Conservation (phyloP, 2,888 invertebrate genomes). For the Platypus cylindrus region DNA sequence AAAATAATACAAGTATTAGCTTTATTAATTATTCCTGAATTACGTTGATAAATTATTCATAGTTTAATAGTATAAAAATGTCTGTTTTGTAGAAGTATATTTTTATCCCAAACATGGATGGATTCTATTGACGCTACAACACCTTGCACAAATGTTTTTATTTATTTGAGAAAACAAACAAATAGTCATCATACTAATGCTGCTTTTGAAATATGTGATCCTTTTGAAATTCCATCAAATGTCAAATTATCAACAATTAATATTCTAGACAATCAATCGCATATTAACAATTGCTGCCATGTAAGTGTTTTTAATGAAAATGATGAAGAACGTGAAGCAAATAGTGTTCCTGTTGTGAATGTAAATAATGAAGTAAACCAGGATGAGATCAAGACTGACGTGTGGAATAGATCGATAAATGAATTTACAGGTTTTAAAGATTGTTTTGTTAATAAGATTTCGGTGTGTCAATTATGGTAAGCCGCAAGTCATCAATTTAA, state of each 20-base stretch:
- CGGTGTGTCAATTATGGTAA: slow-evolving; percentile 42
- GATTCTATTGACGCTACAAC: slow-evolving; percentile 20
- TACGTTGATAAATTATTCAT: slow-evolving; percentile 2
- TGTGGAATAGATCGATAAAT: slow-evolving; percentile 46
- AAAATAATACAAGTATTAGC: no score
- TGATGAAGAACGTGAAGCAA: not conserved
- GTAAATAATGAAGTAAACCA: no score
- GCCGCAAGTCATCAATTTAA: no score
- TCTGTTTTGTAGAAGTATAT: slow-evolving; percentile 22
- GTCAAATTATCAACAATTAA: slow-evolving; percentile 25
- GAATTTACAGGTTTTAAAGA: slow-evolving; percentile 48
- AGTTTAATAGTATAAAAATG: not conserved
- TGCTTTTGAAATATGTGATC: slow-evolving; percentile 33
- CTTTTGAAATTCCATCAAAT: slow-evolving; percentile 21
- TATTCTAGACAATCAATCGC: slow-evolving; percentile 19
- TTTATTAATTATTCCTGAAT: slow-evolving; percentile 2
- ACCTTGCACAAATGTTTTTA: slow-evolving; percentile 23
- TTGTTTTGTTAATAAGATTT: slow-evolving; percentile 41
- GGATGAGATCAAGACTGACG: no score
- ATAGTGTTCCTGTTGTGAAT: no score
- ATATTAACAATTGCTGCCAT: slow-evolving; percentile 25
- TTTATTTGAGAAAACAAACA: slow-evolving; percentile 20
- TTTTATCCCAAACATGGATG: slow-evolving; percentile 25
- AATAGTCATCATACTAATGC: slow-evolving; percentile 8
- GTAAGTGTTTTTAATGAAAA: slow-evolving; percentile 16